A percentile compares a stretch with the other conserved stretches of the same genome.
phyloP scores from a whole-genome alignment of 2,113 vertebrate species.

The Bos indicus region DNA sequence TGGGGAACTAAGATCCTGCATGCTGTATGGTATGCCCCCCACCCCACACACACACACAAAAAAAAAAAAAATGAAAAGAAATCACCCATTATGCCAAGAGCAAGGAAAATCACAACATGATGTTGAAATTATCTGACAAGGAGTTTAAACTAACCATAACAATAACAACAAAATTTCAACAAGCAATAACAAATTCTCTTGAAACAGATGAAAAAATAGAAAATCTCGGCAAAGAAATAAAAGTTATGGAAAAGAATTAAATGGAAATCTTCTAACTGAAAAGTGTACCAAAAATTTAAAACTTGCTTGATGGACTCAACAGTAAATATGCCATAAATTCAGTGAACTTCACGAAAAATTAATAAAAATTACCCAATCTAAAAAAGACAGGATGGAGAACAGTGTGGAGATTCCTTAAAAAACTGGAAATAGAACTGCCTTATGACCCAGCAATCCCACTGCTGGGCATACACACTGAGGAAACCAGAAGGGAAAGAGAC shows the following conservation, averaged over 20 bases:
- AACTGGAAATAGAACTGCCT: too few relatives aligned
- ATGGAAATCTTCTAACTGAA: constrained; percentile 12
- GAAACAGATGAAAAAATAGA: constrained; percentile 30
- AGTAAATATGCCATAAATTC: neutral
- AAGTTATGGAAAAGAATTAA: constrained; percentile 12
- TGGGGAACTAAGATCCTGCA: neutral
- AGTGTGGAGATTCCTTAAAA: too few relatives aligned
- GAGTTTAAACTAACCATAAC: neutral
- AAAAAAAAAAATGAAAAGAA: neutral
- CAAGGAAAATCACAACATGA: constrained; percentile 9
- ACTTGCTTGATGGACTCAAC: neutral
- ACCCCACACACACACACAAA: fast-evolving
- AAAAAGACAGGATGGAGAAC: neutral
- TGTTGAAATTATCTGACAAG: constrained; percentile 7
- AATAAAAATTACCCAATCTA: constrained; percentile 11
- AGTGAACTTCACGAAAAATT: neutral
- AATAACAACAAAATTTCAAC: neutral
- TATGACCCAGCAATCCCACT: too few relatives aligned
- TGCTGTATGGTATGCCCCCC: neutral
- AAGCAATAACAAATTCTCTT: neutral
- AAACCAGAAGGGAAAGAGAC: too few relatives aligned
- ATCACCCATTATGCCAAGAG: neutral
- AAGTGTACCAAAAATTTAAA: neutral
- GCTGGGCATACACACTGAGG: too few relatives aligned
- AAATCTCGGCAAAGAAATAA: constrained; percentile 2